phyloP scores from a whole-genome alignment of 2,113 vertebrate genomes.

The Tenrec ecaudatus region DNA sequence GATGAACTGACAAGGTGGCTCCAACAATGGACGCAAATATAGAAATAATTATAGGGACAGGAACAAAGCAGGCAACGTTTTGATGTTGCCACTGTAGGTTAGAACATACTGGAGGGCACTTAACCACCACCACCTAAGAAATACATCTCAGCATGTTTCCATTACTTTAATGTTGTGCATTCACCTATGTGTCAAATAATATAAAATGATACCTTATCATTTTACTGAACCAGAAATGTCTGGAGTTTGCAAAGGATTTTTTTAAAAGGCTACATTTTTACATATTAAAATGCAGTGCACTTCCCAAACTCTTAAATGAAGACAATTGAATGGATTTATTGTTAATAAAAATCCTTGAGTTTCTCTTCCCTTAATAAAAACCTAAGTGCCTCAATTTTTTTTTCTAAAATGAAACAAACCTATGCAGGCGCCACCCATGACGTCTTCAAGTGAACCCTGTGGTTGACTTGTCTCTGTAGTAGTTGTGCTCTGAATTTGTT shows the following conservation, averaged over 20 bases:
- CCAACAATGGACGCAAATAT: too few species aligned
- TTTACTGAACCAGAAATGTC: constrained; percentile 22
- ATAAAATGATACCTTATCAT: constrained; percentile 28
- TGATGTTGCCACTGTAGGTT: too few species aligned
- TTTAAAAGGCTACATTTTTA: neutral
- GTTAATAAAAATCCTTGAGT: constrained; percentile 30
- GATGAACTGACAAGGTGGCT: too few species aligned
- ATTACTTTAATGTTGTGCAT: neutral
- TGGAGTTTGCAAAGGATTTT: constrained; percentile 37
- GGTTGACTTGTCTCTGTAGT: neutral
- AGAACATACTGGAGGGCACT: neutral
- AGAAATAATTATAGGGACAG: too few species aligned
- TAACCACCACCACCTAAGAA: neutral
- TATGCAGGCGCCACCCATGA: neutral
- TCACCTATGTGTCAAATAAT: constrained; percentile 34
- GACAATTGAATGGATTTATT: neutral
- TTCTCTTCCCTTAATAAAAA: constrained; percentile 37
- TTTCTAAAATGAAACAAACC: constrained; percentile 29
- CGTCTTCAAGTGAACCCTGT: neutral
- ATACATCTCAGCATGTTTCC: neutral
- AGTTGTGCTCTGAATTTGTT: constrained; percentile 28
- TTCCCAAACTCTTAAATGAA: constrained; percentile 42
- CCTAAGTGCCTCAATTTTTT: neutral
- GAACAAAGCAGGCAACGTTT: too few species aligned
- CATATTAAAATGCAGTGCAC: constrained; percentile 38